These are phyloP conservation scores for Pygoscelis antarcticus DNA, from an alignment of 2,113 vertebrate species.

Conservation along the genomic window DNA sequence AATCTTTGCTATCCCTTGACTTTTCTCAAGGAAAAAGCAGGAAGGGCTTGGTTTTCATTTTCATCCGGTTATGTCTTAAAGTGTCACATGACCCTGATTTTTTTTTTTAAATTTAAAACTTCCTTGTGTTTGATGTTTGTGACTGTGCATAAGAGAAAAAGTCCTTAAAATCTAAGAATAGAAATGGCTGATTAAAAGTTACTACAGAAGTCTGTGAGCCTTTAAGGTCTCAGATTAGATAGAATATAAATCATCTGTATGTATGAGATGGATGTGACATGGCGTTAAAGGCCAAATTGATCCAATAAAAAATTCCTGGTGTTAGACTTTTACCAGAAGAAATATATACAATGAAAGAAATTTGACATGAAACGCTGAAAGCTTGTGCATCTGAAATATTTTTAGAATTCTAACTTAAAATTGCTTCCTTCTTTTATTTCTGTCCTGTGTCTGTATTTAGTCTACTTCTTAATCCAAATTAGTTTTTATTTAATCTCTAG, in stretches of 20 bases:
- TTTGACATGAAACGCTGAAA: background rate
- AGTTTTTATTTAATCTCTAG: background rate
- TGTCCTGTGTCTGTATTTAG: background rate
- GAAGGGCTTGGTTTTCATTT: background rate
- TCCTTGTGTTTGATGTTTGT: background rate
- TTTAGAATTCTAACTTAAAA: background rate
- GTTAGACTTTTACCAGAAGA: background rate
- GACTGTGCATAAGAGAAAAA: background rate
- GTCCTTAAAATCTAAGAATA: background rate
- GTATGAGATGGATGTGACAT: background rate
- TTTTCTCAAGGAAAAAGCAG: background rate
- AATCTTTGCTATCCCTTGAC: background rate
- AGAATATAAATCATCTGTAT: background rate
- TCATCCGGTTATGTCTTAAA: background rate
- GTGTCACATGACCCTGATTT: background rate
- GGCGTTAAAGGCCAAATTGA: background rate
- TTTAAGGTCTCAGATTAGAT: background rate
- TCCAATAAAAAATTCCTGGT: background rate
- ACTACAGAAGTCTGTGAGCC: background rate
- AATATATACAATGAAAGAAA: background rate
- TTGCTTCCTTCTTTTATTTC: background rate
- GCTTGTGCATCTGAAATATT: background rate
- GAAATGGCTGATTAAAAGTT: background rate
- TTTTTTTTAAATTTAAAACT: background rate
- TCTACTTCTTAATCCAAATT: background rate